Evolutionary conservation across 2,888 invertebrate genomes (phyloP).

Genomic region (Leptinotarsa rubiginosa): DNA sequence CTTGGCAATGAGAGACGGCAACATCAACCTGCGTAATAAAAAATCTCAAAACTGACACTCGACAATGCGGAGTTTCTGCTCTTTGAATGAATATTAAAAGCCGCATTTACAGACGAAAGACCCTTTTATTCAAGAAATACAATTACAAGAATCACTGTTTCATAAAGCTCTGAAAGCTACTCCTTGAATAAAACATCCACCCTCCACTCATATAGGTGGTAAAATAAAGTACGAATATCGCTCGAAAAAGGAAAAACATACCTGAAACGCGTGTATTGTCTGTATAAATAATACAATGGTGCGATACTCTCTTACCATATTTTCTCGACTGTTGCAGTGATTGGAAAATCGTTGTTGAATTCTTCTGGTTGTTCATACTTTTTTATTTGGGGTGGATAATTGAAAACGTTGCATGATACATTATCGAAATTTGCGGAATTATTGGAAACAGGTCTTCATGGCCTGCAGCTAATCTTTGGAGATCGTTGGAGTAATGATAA

Average conservation of each 20-base stretch:
- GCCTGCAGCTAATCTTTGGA: background rate
- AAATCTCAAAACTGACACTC: slow-evolving; percentile 17
- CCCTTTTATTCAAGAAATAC: slow-evolving; percentile 23
- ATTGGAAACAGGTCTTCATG: background rate
- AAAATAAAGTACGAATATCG: slow-evolving; percentile 25
- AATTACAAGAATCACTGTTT: slow-evolving; percentile 21
- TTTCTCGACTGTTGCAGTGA: slow-evolving; percentile 12
- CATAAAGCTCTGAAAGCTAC: slow-evolving; percentile 20
- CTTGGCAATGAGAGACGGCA: slow-evolving; percentile 2
- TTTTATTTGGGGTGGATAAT: background rate
- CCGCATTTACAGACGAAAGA: slow-evolving; percentile 7
- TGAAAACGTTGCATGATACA: background rate
- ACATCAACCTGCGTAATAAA: slow-evolving; percentile 20
- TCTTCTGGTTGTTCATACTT: background rate
- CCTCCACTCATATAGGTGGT: slow-evolving; percentile 21
- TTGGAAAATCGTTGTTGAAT: background rate
- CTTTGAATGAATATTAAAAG: slow-evolving; percentile 22
- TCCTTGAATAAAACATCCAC: slow-evolving; percentile 26
- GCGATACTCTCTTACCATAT: slow-evolving; percentile 17
- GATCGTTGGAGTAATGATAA: no score
- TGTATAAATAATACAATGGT: slow-evolving; percentile 19
- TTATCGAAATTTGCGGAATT: background rate
- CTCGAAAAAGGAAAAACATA: slow-evolving; percentile 19
- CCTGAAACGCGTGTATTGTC: slow-evolving; percentile 11
- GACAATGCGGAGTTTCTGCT: slow-evolving; percentile 13